These are phyloP conservation scores for Labrus mixtus DNA, from an alignment of 2,113 vertebrate species.

Conservation along the genomic window DNA sequence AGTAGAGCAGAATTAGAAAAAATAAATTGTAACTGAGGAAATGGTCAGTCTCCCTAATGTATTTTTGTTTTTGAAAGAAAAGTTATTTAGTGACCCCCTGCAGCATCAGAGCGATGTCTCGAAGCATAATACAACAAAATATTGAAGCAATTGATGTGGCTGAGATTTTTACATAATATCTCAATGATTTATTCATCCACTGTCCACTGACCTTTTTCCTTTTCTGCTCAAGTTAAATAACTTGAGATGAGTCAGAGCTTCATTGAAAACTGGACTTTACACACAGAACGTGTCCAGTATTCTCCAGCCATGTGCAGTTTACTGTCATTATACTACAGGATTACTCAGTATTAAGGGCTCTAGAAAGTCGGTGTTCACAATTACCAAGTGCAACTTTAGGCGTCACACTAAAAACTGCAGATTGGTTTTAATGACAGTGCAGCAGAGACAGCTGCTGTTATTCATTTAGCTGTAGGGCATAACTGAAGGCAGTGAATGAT, in stretches of 20 bases:
- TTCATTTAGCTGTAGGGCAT: neutral
- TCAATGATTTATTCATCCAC: neutral
- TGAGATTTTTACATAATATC: slow-evolving; percentile 18
- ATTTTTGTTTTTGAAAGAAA: slow-evolving; percentile 3
- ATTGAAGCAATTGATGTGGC: neutral
- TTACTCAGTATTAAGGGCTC: slow-evolving; percentile 14
- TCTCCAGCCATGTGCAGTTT: slow-evolving; percentile 1
- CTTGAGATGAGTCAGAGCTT: neutral
- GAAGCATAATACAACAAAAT: neutral
- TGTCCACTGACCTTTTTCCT: slow-evolving; percentile 17
- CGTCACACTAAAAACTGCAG: slow-evolving; percentile 9
- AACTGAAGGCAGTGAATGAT: neutral
- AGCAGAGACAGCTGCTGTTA: slow-evolving; percentile 27
- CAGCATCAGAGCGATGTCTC: neutral
- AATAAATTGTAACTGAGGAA: slow-evolving; percentile 11
- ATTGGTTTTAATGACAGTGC: slow-evolving; percentile 13
- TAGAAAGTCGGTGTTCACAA: slow-evolving; percentile 21
- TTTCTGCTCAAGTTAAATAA: neutral
- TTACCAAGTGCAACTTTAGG: slow-evolving; percentile 24
- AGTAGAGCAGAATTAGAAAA: slow-evolving; percentile 23
- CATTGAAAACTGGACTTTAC: slow-evolving; percentile 8
- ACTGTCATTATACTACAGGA: slow-evolving; percentile 9
- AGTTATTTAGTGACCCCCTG: neutral
- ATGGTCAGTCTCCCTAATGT: slow-evolving; percentile 1
- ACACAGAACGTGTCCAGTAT: slow-evolving; percentile 3